Evolutionary conservation across 92 coral and sea anemone genomes (phyloP).

Genomic region (Epizoanthus ramosus): DNA sequence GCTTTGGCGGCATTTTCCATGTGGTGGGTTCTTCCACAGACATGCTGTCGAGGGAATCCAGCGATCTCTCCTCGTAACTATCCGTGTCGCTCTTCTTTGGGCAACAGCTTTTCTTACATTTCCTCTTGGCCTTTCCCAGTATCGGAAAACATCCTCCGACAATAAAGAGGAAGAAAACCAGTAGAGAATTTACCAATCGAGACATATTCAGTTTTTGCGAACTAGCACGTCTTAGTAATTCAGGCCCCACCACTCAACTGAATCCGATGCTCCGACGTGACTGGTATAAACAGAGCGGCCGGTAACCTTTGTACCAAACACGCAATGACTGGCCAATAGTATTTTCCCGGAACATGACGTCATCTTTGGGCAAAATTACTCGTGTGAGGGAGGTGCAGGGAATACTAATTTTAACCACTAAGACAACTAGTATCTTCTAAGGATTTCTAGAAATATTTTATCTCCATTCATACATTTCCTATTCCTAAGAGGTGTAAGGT

Average conservation of each 20-base stretch:
- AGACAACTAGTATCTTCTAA: neutral
- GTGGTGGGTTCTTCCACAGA: conserved; percentile 79
- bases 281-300: conserved; percentile 20
- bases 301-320: conserved; percentile 31
- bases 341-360: conserved; percentile 37
- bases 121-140: conserved; percentile 65
- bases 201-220: neutral
- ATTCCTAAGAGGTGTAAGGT: too few species aligned
- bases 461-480: too few species aligned
- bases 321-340: conserved; percentile 15
- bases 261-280: neutral
- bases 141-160: conserved; percentile 79
- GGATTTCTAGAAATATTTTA: neutral
- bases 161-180: conserved; percentile 60
- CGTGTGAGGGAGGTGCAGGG: neutral
- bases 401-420: too few species aligned
- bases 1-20: conserved; percentile 86
- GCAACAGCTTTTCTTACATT: conserved; percentile 47
- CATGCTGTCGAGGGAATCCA: conserved; percentile 79
- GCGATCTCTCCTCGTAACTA: conserved; percentile 54
- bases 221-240: neutral
- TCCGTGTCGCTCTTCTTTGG: conserved; percentile 50
- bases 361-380: neutral
- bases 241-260: conserved; percentile 26
- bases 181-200: conserved; percentile 27